Percentiles rank a stretch among this genome's conserved stretches.
Evolutionary conservation across 2,888 invertebrate genomes (phyloP).

Genomic region (Pristionchus japonicus): DNA sequence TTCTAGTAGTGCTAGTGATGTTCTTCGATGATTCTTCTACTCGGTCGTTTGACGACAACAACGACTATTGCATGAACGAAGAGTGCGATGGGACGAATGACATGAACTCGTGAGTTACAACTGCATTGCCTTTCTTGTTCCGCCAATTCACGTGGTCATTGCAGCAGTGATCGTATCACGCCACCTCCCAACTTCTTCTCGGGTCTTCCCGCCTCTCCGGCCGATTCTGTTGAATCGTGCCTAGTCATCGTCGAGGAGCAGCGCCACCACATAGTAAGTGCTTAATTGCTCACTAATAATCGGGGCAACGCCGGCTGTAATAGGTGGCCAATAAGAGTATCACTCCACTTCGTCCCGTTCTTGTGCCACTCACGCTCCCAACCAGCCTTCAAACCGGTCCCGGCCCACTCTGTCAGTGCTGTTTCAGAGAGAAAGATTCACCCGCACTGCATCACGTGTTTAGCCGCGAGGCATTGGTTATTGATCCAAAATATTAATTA

Average conservation of each 20-base stretch:
- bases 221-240: not conserved
- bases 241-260: constrained; percentile 16
- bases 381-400: constrained; percentile 20
- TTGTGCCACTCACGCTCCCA: not conserved
- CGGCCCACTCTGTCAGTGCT: not conserved
- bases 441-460: not conserved
- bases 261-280: not conserved
- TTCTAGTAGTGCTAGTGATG: not conserved
- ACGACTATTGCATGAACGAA: constrained; percentile 15
- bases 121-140: too few species aligned
- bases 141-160: not conserved
- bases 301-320: not conserved
- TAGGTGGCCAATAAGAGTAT: not conserved
- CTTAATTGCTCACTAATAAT: not conserved
- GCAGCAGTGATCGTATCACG: not conserved
- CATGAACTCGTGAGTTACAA: constrained; percentile 9
- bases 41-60: constrained; percentile 25
- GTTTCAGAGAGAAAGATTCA: constrained; percentile 9
- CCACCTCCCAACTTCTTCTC: not conserved
- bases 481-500: not conserved
- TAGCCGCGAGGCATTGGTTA: not conserved
- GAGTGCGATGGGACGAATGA: not conserved
- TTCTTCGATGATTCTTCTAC: constrained; percentile 20
- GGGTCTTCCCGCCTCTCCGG: not conserved
- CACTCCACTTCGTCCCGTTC: not conserved